A percentile compares a stretch with the other conserved stretches of the same genome.
These are phyloP conservation scores for Plebejus anna DNA, from an alignment of 2,888 invertebrate species.

Conservation along the genomic window DNA sequence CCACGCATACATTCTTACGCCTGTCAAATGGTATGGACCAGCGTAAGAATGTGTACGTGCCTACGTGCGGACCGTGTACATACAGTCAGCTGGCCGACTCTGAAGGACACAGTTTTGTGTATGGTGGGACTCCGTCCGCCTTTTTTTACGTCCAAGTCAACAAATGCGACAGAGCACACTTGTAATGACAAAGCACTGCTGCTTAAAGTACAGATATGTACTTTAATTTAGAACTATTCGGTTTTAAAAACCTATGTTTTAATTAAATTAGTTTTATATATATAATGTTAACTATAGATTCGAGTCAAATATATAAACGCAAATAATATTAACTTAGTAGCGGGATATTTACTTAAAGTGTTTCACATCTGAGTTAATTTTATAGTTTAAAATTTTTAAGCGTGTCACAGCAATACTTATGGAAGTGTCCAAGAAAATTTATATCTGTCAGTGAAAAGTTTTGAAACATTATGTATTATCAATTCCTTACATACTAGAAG, in stretches of 20 bases:
- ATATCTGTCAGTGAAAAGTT: not conserved
- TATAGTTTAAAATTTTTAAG: not conserved
- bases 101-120: no score
- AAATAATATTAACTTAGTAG: not conserved
- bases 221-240: not conserved
- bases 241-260: not conserved
- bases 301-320: not conserved
- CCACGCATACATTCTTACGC: no score
- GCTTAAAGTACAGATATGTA: not conserved
- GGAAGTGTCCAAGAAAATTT: not conserved
- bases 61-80: no score
- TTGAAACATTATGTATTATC: conserved; percentile 6
- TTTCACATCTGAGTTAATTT: not conserved
- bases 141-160: not conserved
- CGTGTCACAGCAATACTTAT: not conserved
- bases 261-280: not conserved
- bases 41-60: no score
- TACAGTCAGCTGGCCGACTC: no score
- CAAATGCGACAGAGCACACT: not conserved
- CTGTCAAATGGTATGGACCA: no score
- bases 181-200: not conserved
- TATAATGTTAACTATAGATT: conserved; percentile 9
- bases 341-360: not conserved
- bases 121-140: no score
- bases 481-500: conserved; percentile 23